Base-by-base conservation (phyloP, 1,140 invertebrate species). In the Platyura marginata region DNA sequence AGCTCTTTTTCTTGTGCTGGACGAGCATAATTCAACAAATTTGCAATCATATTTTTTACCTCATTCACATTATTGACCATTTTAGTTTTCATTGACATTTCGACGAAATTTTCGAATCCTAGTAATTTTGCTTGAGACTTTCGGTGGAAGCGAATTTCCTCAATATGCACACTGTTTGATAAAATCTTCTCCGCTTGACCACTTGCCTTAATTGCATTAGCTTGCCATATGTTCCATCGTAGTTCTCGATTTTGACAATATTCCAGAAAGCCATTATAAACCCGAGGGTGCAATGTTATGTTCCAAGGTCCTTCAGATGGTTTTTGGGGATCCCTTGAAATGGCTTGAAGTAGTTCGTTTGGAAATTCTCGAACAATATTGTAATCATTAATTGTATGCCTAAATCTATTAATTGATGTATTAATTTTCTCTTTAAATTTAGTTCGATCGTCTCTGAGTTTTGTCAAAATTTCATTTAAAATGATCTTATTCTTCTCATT, bases 51-150 rank as follows among this genome's bases (percentile, higher is more conserved):
- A 37, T 73, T 65, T 41, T 79, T 65, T 1, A 93, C 74, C 62
- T 80, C 84, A 20, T 83, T 72, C n/a, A 90, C 61, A 48, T 59
- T 79, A 23, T 77, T 80, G 3, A 88, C 87, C 86, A 95, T 93
- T 70, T 93, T 94, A 0, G 86, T 92, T 66, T 86, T 76, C 85
- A 95, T 89, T 22, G 81, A 88, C 75, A 94, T 76, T 22, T 91
- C 75, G 0, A 72, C 77, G 63, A 70, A 93, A 44, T 69, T 77
- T 40, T 79, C 65, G 59, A 75, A 95, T 0, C 89, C 89, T 37
- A 94, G 63, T 18, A 79, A 47, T 51, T 76, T 66, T 0, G 89
- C 88, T 53, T 83, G 72, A 37, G 79, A 71, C 21, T 56, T 59
- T 54, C 85, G 76, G 35, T 73, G 54, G 25, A 51, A 56, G 25